Conservation (phyloP, 2,888 invertebrate species). For the Mamestra brassicae region DNA sequence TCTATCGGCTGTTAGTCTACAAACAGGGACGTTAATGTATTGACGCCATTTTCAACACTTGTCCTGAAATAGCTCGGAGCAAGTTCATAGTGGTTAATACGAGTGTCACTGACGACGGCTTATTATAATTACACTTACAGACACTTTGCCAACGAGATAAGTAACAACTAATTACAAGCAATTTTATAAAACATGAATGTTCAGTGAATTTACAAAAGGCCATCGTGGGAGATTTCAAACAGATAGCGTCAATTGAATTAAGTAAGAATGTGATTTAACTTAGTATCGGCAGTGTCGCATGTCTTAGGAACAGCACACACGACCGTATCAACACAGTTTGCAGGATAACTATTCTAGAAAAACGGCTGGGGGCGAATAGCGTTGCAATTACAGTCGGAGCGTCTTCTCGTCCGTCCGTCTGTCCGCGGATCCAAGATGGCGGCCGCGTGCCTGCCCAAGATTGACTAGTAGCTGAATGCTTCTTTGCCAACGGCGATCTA, state of each 20-base stretch:
- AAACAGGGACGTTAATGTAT: conserved; percentile 62
- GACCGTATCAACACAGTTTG: conserved; percentile 68
- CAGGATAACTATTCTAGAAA: conserved; percentile 83
- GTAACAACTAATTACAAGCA: conserved; percentile 40
- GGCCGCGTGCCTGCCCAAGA: conserved; percentile 87
- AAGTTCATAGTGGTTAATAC: conserved; percentile 59
- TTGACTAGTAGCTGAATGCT: conserved; percentile 89
- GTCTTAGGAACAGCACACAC: conserved; percentile 42
- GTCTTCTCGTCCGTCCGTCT: conserved; percentile 83
- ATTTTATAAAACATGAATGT: conserved; percentile 32
- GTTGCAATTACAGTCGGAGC: conserved; percentile 86
- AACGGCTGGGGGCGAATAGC: conserved; percentile 85
- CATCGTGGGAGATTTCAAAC: conserved; percentile 22
- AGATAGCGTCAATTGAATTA: conserved; percentile 29
- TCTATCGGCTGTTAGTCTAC: conserved; percentile 64
- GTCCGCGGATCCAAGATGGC: conserved; percentile 84
- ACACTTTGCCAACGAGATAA: conserved; percentile 47
- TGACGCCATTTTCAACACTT: conserved; percentile 60
- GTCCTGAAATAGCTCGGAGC: conserved; percentile 59
- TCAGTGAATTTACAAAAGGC: conserved; percentile 33
- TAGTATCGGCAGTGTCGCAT: conserved; percentile 36
- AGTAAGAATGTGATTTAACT: conserved; percentile 29
- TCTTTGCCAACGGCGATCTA: conserved; percentile 87
- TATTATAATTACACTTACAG: conserved; percentile 56
- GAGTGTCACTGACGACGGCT: conserved; percentile 55